These are phyloP conservation scores for Chaetodon auriga DNA, from an alignment of 2,113 vertebrate species.

Conservation along the genomic window DNA sequence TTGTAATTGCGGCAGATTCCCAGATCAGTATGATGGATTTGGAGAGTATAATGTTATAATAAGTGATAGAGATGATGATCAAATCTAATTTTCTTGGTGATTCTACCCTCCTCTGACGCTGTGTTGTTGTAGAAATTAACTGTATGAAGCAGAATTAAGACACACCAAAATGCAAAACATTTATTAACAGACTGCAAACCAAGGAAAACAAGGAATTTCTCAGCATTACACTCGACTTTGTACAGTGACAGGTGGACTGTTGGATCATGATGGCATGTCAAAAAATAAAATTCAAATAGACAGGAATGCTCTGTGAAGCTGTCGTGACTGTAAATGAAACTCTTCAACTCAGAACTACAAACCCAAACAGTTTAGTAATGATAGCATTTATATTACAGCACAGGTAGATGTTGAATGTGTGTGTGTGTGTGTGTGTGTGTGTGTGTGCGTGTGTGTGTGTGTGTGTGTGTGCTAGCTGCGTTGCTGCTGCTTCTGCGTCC, in stretches of 20 bases:
- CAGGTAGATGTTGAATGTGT: conserved; percentile 23
- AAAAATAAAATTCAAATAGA: neutral
- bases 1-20: neutral
- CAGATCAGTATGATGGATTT: neutral
- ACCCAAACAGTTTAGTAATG: neutral
- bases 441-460: neutral
- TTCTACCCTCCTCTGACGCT: too few relatives aligned
- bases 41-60: neutral
- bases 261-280: neutral
- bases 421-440: conserved; percentile 28
- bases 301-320: conserved; percentile 51
- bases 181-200: conserved; percentile 35
- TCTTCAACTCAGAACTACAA: conserved; percentile 10
- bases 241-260: neutral
- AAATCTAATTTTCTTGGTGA: too few relatives aligned
- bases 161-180: conserved; percentile 20
- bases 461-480: conserved; percentile 38
- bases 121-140: too few relatives aligned
- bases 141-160: neutral
- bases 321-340: neutral
- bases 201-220: conserved; percentile 1
- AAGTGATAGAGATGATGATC: neutral
- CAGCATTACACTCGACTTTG: neutral
- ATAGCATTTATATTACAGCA: neutral
- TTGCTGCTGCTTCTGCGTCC: conserved; percentile 37